These are phyloP conservation scores for Perca fluviatilis DNA, from an alignment of 2,113 vertebrate genomes.

Conservation along the genomic window DNA sequence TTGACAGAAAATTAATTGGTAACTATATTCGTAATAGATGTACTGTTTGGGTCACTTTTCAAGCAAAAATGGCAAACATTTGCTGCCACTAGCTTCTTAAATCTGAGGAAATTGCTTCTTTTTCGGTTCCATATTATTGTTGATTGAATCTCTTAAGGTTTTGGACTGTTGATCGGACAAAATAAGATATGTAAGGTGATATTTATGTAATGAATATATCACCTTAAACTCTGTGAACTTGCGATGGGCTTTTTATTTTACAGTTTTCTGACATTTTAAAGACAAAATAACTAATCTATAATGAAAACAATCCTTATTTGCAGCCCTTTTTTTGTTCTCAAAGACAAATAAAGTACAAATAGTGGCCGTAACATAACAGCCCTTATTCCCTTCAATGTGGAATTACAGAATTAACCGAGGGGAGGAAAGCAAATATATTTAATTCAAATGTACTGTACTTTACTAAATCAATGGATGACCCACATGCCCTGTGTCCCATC, in stretches of 20 bases:
- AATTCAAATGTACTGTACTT: conserved; percentile 42
- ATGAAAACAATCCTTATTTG: background rate
- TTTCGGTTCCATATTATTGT: background rate
- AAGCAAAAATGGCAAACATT: background rate
- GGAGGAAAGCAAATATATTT: background rate
- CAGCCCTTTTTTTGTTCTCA: background rate
- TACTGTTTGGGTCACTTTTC: background rate
- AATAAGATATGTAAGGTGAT: background rate
- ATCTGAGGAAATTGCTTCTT: background rate
- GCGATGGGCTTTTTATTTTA: background rate
- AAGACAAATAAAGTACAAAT: conserved; percentile 26
- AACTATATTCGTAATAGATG: background rate
- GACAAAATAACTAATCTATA: background rate
- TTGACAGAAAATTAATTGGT: background rate
- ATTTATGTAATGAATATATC: background rate
- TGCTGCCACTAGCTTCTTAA: background rate
- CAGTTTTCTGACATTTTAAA: background rate
- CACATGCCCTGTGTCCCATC: conserved; percentile 15
- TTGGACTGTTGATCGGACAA: background rate
- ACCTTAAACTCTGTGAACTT: background rate
- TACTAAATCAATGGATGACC: conserved; percentile 36
- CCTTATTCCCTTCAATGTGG: conserved; percentile 8
- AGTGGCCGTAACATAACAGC: background rate
- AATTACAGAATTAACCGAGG: conserved; percentile 2
- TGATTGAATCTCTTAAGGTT: background rate